Conservation (phyloP, 2,797 vertebrate genomes). For the Hyperoplus immaculatus region DNA sequence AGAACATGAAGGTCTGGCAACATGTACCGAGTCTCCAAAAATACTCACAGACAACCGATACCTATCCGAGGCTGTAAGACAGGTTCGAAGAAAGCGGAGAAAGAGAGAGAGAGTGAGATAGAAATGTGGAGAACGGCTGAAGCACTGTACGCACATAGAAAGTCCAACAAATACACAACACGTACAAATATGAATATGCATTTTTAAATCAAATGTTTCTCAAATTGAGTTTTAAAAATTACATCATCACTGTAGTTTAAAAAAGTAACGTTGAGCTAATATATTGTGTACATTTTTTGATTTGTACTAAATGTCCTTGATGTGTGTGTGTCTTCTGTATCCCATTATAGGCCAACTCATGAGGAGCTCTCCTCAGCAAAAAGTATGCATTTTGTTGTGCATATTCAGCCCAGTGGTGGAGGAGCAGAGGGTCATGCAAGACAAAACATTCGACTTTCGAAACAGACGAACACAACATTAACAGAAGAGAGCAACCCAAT, state of each 20-base stretch:
- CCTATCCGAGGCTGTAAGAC: conserved; percentile 79
- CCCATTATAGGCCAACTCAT: conserved; percentile 2
- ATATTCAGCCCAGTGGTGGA: conserved; percentile 61
- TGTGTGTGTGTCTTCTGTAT: conserved; percentile 47
- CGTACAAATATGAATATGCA: conserved; percentile 60
- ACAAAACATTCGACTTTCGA: conserved; percentile 41
- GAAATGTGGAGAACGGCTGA: conserved; percentile 74
- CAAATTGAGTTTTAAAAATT: background rate
- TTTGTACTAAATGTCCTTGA: conserved; percentile 1
- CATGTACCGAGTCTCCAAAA: conserved; percentile 49
- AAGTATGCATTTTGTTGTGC: conserved; percentile 56
- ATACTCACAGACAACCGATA: conserved; percentile 86
- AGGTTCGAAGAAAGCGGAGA: conserved; percentile 49
- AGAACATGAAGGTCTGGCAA: conserved; percentile 40
- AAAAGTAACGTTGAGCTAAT: background rate
- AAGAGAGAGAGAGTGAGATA: conserved; percentile 68
- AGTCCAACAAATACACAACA: conserved; percentile 66
- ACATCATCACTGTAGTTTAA: background rate
- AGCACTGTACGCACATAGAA: conserved; percentile 66
- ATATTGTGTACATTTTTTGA: background rate
- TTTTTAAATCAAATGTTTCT: background rate
- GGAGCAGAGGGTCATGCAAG: conserved; percentile 63
- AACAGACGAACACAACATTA: conserved; percentile 26
- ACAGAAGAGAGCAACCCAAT: conserved; percentile 34
- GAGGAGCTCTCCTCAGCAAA: conserved; percentile 25